These are phyloP conservation scores for Galerucella nymphaeae DNA, from an alignment of 2,888 invertebrate genomes.

Conservation along the genomic window DNA sequence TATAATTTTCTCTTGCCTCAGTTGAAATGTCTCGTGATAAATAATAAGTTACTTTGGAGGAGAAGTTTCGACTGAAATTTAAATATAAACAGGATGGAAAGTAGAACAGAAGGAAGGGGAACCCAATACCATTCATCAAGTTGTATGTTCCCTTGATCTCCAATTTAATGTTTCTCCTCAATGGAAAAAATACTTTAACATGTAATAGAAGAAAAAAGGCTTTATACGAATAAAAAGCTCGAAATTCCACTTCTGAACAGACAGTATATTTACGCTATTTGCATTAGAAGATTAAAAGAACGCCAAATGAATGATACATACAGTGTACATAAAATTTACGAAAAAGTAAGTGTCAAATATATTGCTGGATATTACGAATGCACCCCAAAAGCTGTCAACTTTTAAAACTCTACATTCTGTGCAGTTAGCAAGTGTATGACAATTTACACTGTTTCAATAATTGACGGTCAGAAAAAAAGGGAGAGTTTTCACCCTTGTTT, in stretches of 20 bases:
- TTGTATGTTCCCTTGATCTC: background rate
- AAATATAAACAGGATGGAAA: background rate
- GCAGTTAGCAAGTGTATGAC: constrained; percentile 13
- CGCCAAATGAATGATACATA: background rate
- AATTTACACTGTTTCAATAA: constrained; percentile 39
- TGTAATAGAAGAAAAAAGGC: too few relatives aligned
- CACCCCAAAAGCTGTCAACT: constrained; percentile 26
- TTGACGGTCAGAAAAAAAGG: constrained; percentile 30
- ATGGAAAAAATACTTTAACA: too few relatives aligned
- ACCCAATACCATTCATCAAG: background rate
- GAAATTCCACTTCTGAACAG: background rate
- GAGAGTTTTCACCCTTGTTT: constrained; percentile 9
- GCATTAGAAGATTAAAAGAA: constrained; percentile 4
- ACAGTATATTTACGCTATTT: background rate
- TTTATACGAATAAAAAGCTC: background rate
- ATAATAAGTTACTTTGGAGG: constrained; percentile 1
- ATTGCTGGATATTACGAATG: constrained; percentile 18
- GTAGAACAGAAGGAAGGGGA: too few relatives aligned
- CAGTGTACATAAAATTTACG: background rate
- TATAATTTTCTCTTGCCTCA: constrained; percentile 1
- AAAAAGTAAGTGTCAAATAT: background rate
- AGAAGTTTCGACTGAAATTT: background rate
- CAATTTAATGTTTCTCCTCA: too few relatives aligned
- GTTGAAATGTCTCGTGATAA: constrained; percentile 1
- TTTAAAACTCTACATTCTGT: constrained; percentile 5